A percentile compares a stretch with the other conserved stretches of the same genome.
These are phyloP conservation scores for Notolabrus celidotus DNA, from an alignment of 2,797 vertebrate genomes.

Conservation along the genomic window DNA sequence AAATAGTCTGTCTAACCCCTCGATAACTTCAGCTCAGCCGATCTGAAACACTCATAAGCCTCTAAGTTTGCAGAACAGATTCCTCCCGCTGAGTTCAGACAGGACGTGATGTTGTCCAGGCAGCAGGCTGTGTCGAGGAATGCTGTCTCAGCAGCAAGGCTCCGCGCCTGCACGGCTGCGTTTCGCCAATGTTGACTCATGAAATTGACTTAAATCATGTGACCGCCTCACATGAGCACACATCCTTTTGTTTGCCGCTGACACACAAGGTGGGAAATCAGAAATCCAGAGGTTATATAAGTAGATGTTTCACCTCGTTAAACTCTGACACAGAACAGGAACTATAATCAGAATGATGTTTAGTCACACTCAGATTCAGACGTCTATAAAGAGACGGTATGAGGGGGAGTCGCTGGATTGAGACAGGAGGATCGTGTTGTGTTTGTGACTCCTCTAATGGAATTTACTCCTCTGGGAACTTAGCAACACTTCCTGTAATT, in stretches of 20 bases:
- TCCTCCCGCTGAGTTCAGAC: constrained; percentile 10
- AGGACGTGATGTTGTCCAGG: constrained; percentile 21
- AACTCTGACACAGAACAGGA: not conserved
- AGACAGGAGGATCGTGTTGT: not conserved
- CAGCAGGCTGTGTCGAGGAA: constrained; percentile 6
- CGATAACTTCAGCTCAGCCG: not conserved
- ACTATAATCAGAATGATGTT: not conserved
- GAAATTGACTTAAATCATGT: constrained; percentile 32
- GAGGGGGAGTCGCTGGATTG: too few relatives aligned
- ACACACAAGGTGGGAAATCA: not conserved
- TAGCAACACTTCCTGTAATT: constrained; percentile 1
- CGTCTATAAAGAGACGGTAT: too few relatives aligned
- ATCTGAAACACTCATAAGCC: not conserved
- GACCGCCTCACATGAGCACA: constrained; percentile 39
- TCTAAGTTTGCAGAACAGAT: not conserved
- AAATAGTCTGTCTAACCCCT: too few relatives aligned
- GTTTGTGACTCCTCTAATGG: not conserved
- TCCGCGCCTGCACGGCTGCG: not conserved
- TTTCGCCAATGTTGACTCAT: constrained; percentile 50
- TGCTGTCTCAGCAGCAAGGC: constrained; percentile 54
- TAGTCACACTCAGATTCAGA: too few relatives aligned
- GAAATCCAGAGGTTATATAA: not conserved
- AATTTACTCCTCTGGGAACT: constrained; percentile 3
- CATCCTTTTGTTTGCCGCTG: not conserved
- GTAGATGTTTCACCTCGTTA: not conserved